A percentile compares a stretch with the other conserved stretches of the same genome.
Evolutionary conservation across 2,888 invertebrate species (phyloP).

Genomic region (Netelia fuscicornis): DNA sequence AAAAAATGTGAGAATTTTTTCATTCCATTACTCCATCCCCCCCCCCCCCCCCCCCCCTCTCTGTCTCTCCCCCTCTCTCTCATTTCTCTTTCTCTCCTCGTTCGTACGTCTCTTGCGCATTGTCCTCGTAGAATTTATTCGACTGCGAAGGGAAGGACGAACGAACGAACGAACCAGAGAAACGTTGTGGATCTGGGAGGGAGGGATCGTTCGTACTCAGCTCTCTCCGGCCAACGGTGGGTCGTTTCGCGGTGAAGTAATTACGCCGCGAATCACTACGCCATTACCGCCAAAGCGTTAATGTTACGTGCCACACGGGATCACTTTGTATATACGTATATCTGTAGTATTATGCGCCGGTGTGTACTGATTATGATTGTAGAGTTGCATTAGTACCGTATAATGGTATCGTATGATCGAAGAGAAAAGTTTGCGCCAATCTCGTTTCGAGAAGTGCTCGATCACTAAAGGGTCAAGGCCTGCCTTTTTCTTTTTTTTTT

Average conservation of each 20-base stretch:
- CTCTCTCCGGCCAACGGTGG: constrained; percentile 16
- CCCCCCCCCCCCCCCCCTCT: constrained; percentile 28
- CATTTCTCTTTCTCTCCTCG: constrained; percentile 37
- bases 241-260: constrained; percentile 69
- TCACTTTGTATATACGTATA: constrained; percentile 22
- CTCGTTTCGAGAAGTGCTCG: constrained; percentile 40
- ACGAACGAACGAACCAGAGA: constrained; percentile 32
- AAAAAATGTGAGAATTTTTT: not conserved
- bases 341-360: not conserved
- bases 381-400: not conserved
- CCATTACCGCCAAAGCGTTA: constrained; percentile 68
- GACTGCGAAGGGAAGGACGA: constrained; percentile 42
- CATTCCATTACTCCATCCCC: not conserved
- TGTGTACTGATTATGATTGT: constrained; percentile 22
- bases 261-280: constrained; percentile 70
- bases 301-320: constrained; percentile 64
- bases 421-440: constrained; percentile 32
- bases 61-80: constrained; percentile 34
- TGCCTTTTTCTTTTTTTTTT: not conserved
- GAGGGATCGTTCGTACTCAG: not conserved
- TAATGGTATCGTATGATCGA: constrained; percentile 28
- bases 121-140: constrained; percentile 51
- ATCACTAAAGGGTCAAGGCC: constrained; percentile 33
- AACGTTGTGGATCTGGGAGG: constrained; percentile 14
- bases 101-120: constrained; percentile 22